Base-by-base conservation (phyloP, 2,113 vertebrate genomes). In the Percina caprodes region DNA sequence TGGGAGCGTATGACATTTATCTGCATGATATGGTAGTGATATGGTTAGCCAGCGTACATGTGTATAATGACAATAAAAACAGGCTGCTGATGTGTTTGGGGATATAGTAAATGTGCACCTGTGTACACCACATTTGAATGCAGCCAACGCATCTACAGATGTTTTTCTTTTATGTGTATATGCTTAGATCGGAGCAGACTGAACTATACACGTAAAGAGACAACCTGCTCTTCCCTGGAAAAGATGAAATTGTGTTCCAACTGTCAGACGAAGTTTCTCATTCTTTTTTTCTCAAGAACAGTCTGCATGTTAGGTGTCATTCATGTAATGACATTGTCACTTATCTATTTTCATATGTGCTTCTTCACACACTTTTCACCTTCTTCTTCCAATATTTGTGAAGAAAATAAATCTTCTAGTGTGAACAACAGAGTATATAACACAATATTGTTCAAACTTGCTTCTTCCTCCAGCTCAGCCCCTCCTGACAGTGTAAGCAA, bases 1-100 rank as follows among this genome's bases (percentile, higher is more conserved):
- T 51, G 48, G 19, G 58, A 82, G 82, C 72, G 39, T 72, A 62
- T 91, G 92, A 92, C 91, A 94, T 94, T 92, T 88, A 77, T 78
- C 72, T 78, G 52, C 70, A 60, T 89, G 90, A 92, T 87, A 80
- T 83, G 73, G 59, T 15, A 16, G 86, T 78, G 86, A 86, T 80
- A 81, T 67, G 54, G 76, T 83, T 58, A 60, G 72, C 70, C 72
- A 74, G 30, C 69, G 79, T 83, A 92, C 90, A 92, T 73, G 85
- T 88, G 89, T 92, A 80, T 66, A 30, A 74, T 81, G 82, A 90
- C 82, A 92, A 89, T 85, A 79, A 83, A 84, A 78, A 87, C 88
- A 80, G 74, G 56, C 80, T 69, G 46, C 59, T 69, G 77, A 86
- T 84, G 62, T 86, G 78, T 85, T 42, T 51, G 52, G 4, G 66